phyloP scores from a whole-genome alignment of 2,888 invertebrate genomes.

The Hydropsyche betteni region DNA sequence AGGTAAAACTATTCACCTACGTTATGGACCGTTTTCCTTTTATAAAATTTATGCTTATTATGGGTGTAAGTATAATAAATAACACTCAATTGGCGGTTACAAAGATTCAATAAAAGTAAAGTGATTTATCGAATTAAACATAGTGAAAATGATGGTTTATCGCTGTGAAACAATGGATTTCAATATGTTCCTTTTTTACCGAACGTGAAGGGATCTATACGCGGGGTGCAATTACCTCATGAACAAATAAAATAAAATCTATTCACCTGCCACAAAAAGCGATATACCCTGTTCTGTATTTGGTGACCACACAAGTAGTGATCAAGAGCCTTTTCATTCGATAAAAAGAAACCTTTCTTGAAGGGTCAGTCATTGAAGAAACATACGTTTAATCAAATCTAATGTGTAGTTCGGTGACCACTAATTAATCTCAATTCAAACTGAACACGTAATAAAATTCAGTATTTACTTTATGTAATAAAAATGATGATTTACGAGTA shows the following conservation, averaged over 20 bases:
- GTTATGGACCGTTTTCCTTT: background rate
- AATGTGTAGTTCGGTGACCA: background rate
- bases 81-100: constrained; percentile 13
- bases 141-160: constrained; percentile 10
- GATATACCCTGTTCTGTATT: constrained; percentile 1
- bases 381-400: constrained; percentile 22
- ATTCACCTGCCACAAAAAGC: constrained; percentile 15
- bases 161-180: constrained; percentile 1
- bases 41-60: constrained; percentile 37
- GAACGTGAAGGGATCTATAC: background rate
- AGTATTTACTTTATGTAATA: too few relatives aligned
- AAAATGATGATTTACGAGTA: too few relatives aligned
- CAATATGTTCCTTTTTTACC: background rate
- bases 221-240: constrained; percentile 2
- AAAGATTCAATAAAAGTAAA: constrained; percentile 36
- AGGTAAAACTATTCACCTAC: constrained; percentile 32
- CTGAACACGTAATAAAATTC: background rate
- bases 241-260: constrained; percentile 17
- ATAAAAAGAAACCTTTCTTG: constrained; percentile 10
- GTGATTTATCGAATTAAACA: constrained; percentile 11
- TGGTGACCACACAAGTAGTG: constrained; percentile 23
- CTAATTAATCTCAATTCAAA: constrained; percentile 10
- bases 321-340: constrained; percentile 30
- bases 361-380: constrained; percentile 22
- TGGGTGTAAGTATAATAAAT: constrained; percentile 17